Conservation (phyloP, 2,888 invertebrate species). For the Yponomeuta evonymella region DNA sequence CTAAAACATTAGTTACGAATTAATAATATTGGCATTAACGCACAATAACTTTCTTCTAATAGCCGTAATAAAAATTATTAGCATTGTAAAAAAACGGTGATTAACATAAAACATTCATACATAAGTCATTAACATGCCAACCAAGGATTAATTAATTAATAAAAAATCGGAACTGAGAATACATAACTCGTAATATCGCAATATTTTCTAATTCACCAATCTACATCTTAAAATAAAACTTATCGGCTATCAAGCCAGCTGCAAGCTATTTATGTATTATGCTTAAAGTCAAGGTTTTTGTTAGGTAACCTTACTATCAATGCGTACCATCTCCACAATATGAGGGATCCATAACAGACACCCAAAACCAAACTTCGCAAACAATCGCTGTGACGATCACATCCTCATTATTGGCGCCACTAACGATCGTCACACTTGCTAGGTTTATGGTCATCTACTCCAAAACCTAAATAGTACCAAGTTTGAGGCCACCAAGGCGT, state of each 20-base stretch:
- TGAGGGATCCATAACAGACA: background rate
- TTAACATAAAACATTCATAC: background rate
- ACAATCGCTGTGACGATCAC: background rate
- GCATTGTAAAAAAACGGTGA: background rate
- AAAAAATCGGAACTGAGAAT: background rate
- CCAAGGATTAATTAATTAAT: background rate
- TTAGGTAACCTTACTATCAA: background rate
- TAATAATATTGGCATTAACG: background rate
- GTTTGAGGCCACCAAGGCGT: background rate
- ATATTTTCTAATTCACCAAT: background rate
- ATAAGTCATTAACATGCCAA: background rate
- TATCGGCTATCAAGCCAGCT: background rate
- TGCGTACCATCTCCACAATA: background rate
- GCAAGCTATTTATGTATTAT: background rate
- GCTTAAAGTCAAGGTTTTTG: too few species aligned
- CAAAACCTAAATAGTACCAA: background rate
- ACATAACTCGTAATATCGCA: background rate
- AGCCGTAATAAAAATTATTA: background rate
- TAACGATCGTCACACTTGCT: background rate
- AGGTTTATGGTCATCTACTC: background rate
- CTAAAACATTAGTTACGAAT: background rate
- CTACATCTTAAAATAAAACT: background rate
- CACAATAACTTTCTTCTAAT: background rate
- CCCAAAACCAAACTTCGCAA: background rate
- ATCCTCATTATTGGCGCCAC: background rate